Base-by-base conservation (phyloP, 2,888 invertebrate genomes). In the Drosophila anomalipes region DNA sequence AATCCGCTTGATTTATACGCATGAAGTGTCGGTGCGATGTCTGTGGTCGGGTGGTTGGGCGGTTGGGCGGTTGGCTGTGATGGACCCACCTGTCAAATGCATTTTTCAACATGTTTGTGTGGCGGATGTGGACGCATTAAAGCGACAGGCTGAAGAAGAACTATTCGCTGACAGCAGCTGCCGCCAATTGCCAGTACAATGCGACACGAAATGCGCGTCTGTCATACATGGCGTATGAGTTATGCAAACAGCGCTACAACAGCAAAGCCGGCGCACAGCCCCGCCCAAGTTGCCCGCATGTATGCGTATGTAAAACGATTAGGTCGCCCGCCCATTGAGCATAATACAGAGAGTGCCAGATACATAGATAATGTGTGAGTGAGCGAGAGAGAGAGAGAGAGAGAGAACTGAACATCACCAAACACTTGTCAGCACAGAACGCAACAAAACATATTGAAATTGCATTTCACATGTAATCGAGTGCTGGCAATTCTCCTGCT, bases 161-260 rank as follows among this genome's bases (percentile, higher is more conserved):
- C 28, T 37, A 37, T 47, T 54, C 59, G 75, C 74, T 70, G 70
- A 64, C 74, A 72, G 61, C 74, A 66, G 65, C 71, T 75, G 78
- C 61, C 61, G 53, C 71, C 67, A 78, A 74, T 74, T 78, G 74
- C 61, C 58, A 52, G 61, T 49, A 81, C 79, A 82, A 82, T 80
- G 79, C 73, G 70, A 47, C 70, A 60, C 52, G 33, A 77, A 78
- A 74, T 70, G 64, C 62, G 63, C 65, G 64, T 39, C 63, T 82
- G 80, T 70, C 77, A 64, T 68, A 79, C 80, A 56, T 56, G 74
- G 83, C 80, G 83, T 80, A 81, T 81, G 80, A 77, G 81, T 74
- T 69, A 82, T 82, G 78, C 70, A 81, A 67, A 54, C 62, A 63
- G 62, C 49, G 12, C 33, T 51, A 53, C 57, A 73, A 61, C 78